Conservation (phyloP, 2,888 invertebrate species). For the Laspeyria flexula region DNA sequence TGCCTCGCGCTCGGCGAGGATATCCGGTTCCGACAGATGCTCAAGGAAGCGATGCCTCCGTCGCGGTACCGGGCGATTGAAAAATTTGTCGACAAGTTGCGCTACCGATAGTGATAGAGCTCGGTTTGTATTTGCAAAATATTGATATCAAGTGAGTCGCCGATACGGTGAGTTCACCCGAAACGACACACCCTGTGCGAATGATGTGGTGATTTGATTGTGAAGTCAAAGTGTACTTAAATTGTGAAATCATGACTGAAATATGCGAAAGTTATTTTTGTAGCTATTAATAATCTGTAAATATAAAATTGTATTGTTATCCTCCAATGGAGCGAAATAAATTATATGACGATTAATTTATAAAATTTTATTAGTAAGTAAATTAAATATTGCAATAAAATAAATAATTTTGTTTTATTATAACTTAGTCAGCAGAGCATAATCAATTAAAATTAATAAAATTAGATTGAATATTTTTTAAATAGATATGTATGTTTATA, state of each 20-base stretch:
- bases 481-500: too few relatives aligned
- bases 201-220: background rate
- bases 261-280: slow-evolving; percentile 77
- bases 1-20: slow-evolving; percentile 91
- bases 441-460: too few relatives aligned
- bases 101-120: slow-evolving; percentile 54
- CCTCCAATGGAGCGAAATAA: slow-evolving; percentile 67
- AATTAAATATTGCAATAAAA: slow-evolving; percentile 33
- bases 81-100: slow-evolving; percentile 89
- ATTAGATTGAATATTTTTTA: too few relatives aligned
- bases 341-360: slow-evolving; percentile 41
- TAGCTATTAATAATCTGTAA: slow-evolving; percentile 43
- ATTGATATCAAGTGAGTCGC: too few relatives aligned
- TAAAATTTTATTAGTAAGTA: slow-evolving; percentile 43
- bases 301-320: slow-evolving; percentile 58
- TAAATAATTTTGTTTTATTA: background rate
- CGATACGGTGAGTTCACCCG: too few relatives aligned
- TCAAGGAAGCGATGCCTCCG: slow-evolving; percentile 92
- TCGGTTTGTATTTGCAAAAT: background rate
- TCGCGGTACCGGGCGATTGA: slow-evolving; percentile 93
- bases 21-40: slow-evolving; percentile 90
- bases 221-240: slow-evolving; percentile 11
- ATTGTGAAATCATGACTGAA: slow-evolving; percentile 62
- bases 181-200: background rate
- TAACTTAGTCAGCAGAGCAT: too few relatives aligned